Evolutionary conservation across 2,888 invertebrate species (phyloP), one percentile per base, ranked within the genome.

Genomic region (Agrochola litura): DNA sequence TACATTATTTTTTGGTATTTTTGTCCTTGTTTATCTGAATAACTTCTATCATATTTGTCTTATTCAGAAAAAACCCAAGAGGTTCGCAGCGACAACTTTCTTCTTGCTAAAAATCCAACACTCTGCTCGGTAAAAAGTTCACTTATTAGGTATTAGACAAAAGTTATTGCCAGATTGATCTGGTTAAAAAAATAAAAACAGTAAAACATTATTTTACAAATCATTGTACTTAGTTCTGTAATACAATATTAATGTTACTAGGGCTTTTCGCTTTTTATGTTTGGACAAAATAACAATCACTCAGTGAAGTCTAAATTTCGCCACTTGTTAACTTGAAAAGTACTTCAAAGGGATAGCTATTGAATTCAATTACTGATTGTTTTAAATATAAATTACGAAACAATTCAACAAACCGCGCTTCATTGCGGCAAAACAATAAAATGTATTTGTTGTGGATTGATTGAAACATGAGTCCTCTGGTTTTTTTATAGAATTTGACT

Each of bases 361-460:
- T 69, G n/a, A 66, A 69, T 79, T 72, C 9, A 67, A 76, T 80
- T 54, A 84, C 65, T 68, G 56, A 73, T 79, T 76, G 76, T 70
- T 84, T 80, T 66, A 37, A 73, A 84, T 60, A 66, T 61, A 72
- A 75, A 69, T 84, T 63, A 72, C 46, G 14, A 60, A 83, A 67
- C 58, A 73, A 67, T 73, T 73, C 22, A 9, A 43, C n/a, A 56
- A n/a, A 54, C 65, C 9, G 16, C 37, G 54, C 25, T 61, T 1
- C 73, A 30, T 60, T 73, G 60, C 37, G 72, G 76, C 25, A 12
- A 60, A 66, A 37, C 49, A 80, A 75, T 79, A 52, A 72, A 76
- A 60, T 58, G 25, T 66, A 56, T 60, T 68, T 37, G 81, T 69
- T 79, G 60, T 49, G 12, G 22, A 54, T 63, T 49, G n/a, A 73